Evolutionary conservation across 2,888 invertebrate genomes (phyloP).

Genomic region (Cylindroiulus punctatus): DNA sequence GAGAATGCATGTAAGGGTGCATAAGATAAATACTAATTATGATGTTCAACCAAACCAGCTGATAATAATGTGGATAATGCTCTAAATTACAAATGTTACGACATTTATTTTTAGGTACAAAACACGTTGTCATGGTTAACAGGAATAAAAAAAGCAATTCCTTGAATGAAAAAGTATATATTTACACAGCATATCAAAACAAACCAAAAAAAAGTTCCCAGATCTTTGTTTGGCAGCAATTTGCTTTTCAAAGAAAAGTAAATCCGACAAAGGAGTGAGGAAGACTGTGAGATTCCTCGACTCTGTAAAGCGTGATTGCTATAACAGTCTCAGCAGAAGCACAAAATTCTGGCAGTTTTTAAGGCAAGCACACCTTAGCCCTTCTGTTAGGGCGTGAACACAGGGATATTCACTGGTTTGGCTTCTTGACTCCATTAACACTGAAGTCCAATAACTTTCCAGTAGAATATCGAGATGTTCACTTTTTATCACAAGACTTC

Average conservation of each 20-base stretch:
- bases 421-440: not conserved
- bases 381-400: not conserved
- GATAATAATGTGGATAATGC: too few species aligned
- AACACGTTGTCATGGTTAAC: not conserved
- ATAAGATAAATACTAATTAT: too few species aligned
- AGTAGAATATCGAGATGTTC: not conserved
- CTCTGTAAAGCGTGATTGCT: not conserved
- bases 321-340: not conserved
- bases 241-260: conserved; percentile 28
- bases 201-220: conserved; percentile 40
- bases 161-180: conserved; percentile 51
- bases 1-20: too few species aligned
- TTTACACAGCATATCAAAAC: conserved; percentile 48
- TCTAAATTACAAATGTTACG: not conserved
- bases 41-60: too few species aligned
- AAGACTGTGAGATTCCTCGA: conserved; percentile 31
- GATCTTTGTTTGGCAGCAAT: conserved; percentile 41
- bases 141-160: conserved; percentile 43
- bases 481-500: conserved; percentile 7
- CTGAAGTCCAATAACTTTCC: not conserved
- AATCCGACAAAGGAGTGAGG: conserved; percentile 16
- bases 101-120: conserved; percentile 30
- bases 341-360: not conserved
- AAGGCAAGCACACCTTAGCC: not conserved
- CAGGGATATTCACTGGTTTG: not conserved